These are phyloP conservation scores for Mallotus villosus DNA, from an alignment of 2,797 vertebrate genomes.

Conservation along the genomic window DNA sequence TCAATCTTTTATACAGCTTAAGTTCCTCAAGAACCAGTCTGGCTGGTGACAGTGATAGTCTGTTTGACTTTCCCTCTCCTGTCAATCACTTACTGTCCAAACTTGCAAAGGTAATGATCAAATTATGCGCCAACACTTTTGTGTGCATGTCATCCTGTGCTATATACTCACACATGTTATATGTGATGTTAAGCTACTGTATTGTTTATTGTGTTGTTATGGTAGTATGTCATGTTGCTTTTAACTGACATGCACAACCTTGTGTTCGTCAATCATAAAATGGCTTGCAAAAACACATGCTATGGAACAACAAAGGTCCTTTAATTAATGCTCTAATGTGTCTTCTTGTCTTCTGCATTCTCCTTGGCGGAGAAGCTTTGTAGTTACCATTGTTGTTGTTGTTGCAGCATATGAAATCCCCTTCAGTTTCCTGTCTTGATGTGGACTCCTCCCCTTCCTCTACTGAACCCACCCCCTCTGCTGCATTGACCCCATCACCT, in stretches of 20 bases:
- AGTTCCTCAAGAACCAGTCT: conserved; percentile 74
- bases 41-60: conserved; percentile 63
- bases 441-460: conserved; percentile 76
- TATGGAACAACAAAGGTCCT: background rate
- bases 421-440: conserved; percentile 86
- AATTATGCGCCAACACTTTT: background rate
- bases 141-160: background rate
- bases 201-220: too few relatives aligned
- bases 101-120: conserved; percentile 77
- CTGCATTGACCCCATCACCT: conserved; percentile 64
- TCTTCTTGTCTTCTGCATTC: conserved; percentile 18
- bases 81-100: conserved; percentile 79
- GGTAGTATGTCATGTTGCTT: too few relatives aligned
- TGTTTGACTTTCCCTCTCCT: conserved; percentile 73
- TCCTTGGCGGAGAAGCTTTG: background rate
- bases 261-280: too few relatives aligned
- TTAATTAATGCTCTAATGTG: conserved; percentile 19
- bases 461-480: conserved; percentile 56
- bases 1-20: conserved; percentile 60
- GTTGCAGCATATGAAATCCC: conserved; percentile 84
- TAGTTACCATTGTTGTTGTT: conserved; percentile 7
- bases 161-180: background rate
- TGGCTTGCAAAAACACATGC: too few relatives aligned
- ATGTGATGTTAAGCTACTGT: too few relatives aligned
- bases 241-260: too few relatives aligned